Conservation (phyloP, 2,113 vertebrate genomes). For the Plotosus lineatus region DNA sequence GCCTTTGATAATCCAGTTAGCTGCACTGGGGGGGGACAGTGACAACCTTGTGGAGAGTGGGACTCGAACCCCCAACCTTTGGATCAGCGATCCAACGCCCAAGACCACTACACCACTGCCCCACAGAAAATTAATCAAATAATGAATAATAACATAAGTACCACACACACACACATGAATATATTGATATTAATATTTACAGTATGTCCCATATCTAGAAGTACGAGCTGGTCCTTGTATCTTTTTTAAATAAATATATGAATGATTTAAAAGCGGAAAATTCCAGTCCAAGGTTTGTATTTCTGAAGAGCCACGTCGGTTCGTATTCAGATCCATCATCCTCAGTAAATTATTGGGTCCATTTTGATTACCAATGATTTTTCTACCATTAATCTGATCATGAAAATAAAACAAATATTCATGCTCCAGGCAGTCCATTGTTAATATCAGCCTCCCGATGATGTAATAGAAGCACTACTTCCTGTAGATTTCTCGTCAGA, state of each 20-base stretch:
- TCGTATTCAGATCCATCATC: background rate
- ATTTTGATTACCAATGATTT: background rate
- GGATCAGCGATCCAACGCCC: too few relatives aligned
- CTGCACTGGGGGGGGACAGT: too few relatives aligned
- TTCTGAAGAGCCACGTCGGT: background rate
- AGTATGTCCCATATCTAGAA: background rate
- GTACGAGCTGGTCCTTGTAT: background rate
- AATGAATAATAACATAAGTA: too few relatives aligned
- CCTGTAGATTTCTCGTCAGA: background rate
- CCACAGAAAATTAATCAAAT: background rate
- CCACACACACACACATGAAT: too few relatives aligned
- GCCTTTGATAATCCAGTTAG: too few relatives aligned
- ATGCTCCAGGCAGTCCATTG: background rate
- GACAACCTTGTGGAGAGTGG: too few relatives aligned
- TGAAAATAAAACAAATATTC: background rate
- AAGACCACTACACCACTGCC: too few relatives aligned
- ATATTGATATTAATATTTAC: too few relatives aligned
- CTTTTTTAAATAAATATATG: background rate
- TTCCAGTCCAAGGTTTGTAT: slow-evolving; percentile 26
- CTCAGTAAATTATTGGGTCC: background rate
- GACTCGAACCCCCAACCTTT: too few relatives aligned
- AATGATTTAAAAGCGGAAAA: background rate
- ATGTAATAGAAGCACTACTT: slow-evolving; percentile 8
- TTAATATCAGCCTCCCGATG: background rate
- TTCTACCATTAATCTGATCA: background rate